Percentiles rank a stretch among this genome's conserved stretches.
Conservation (phyloP, 2,797 vertebrate genomes). For the Galagoides demidoff region DNA sequence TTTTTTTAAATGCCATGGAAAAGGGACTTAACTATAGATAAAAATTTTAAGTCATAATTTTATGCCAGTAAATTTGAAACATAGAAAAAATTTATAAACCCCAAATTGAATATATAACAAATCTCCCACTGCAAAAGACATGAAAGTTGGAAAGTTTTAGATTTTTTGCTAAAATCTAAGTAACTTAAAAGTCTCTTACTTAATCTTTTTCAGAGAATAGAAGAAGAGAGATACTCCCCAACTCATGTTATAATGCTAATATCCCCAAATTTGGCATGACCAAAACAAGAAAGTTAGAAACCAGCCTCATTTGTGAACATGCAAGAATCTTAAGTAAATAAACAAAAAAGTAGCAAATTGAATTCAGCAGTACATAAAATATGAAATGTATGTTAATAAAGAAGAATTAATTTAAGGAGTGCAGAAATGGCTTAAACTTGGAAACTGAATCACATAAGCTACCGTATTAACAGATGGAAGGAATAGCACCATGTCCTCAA, state of each 20-base stretch:
- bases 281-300: not conserved
- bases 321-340: not conserved
- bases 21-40: not conserved
- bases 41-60: not conserved
- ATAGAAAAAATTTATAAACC: not conserved
- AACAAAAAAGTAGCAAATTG: not conserved
- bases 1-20: not conserved
- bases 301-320: not conserved
- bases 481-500: not conserved
- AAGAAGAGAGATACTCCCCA: not conserved
- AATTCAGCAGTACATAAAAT: not conserved
- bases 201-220: not conserved
- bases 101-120: not conserved
- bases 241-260: not conserved
- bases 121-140: not conserved
- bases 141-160: not conserved
- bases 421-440: not conserved
- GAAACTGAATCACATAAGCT: not conserved
- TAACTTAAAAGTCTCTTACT: not conserved
- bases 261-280: not conserved
- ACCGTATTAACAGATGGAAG: not conserved
- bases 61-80: not conserved
- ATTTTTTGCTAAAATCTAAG: not conserved
- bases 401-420: constrained; percentile 2
- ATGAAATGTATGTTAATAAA: not conserved